A percentile compares a stretch with the other conserved stretches of the same genome.
Conservation (phyloP, 2,888 invertebrate species). For the Gastracanthus pulcherrimus region DNA sequence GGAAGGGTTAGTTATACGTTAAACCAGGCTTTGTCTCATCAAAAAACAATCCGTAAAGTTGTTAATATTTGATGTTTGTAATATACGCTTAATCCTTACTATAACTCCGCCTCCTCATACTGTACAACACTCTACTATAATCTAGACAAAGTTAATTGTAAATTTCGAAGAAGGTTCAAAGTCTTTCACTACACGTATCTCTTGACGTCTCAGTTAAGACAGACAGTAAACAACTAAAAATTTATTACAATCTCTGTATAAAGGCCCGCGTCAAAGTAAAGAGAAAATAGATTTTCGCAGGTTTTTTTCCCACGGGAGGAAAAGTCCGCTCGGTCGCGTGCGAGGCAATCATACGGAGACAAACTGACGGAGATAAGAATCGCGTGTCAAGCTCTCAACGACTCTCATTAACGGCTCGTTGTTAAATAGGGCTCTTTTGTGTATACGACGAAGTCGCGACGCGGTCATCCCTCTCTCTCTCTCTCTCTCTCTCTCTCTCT, state of each 20-base stretch:
- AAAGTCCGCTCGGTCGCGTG: background rate
- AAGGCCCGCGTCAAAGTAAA: background rate
- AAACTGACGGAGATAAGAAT: slow-evolving; percentile 18
- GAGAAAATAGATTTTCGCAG: background rate
- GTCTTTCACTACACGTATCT: too few relatives aligned
- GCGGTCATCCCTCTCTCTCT: background rate
- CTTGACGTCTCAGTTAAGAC: background rate
- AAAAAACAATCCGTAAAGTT: background rate
- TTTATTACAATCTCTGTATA: background rate
- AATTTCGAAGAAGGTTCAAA: background rate
- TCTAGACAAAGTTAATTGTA: background rate
- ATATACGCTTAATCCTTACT: background rate
- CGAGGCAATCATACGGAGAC: slow-evolving; percentile 1
- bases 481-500: too few relatives aligned
- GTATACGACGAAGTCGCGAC: background rate
- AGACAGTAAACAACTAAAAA: background rate
- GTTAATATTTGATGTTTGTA: background rate
- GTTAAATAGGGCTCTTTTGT: slow-evolving; percentile 23
- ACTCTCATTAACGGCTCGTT: slow-evolving; percentile 50
- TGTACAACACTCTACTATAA: too few relatives aligned
- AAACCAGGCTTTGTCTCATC: background rate
- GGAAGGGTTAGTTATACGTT: too few relatives aligned
- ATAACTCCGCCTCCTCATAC: too few relatives aligned
- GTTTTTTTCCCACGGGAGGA: background rate
- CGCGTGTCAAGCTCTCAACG: slow-evolving; percentile 12